Conservation (phyloP, 2,797 vertebrate species). For the Sphenodon punctatus region DNA sequence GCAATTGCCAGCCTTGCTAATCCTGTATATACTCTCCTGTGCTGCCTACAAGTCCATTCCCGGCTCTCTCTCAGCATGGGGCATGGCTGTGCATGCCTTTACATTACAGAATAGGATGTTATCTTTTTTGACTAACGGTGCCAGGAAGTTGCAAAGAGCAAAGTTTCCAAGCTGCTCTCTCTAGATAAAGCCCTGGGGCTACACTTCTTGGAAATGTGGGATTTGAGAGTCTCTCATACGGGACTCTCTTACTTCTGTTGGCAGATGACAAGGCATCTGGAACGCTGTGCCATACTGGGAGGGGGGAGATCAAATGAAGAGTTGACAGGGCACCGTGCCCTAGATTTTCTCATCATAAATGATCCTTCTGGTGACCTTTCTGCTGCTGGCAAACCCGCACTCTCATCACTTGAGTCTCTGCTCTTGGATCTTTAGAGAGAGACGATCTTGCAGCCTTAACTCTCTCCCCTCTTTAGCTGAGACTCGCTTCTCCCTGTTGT, state of each 20-base stretch:
- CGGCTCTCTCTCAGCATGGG: background rate
- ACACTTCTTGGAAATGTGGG: background rate
- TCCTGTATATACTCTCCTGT: constrained; percentile 11
- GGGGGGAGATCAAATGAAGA: background rate
- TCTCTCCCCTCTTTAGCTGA: background rate
- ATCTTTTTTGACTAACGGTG: constrained; percentile 2
- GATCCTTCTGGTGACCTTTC: background rate
- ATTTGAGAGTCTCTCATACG: background rate
- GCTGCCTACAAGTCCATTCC: background rate
- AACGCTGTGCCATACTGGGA: rapidly evolving
- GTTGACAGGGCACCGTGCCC: background rate
- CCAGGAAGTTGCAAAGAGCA: background rate
- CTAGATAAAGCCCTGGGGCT: background rate
- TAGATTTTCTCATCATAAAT: background rate
- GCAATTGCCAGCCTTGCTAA: constrained; percentile 37
- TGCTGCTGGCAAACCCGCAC: background rate
- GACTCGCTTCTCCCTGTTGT: constrained; percentile 15
- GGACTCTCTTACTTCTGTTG: background rate
- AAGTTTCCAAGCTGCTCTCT: constrained; percentile 5
- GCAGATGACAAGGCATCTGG: rapidly evolving
- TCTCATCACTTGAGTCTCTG: background rate
- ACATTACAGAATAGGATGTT: background rate
- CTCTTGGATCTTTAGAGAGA: background rate
- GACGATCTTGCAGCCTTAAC: background rate
- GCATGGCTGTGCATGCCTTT: background rate